These are phyloP conservation scores for Numida meleagris DNA, from an alignment of 2,113 vertebrate species.

Conservation along the genomic window DNA sequence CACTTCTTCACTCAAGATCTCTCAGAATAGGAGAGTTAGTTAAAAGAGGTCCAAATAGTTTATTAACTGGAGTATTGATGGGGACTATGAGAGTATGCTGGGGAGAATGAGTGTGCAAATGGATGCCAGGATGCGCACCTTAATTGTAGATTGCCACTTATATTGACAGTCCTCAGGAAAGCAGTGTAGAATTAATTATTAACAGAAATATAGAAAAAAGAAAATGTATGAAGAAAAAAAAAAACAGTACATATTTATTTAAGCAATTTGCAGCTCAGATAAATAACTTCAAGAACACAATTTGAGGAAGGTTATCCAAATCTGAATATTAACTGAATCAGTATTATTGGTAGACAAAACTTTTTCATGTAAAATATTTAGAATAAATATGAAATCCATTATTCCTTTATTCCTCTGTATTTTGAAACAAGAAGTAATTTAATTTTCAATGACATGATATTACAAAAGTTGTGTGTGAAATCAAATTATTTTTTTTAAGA, in stretches of 20 bases:
- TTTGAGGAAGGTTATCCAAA: neutral
- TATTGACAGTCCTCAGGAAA: neutral
- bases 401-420: neutral
- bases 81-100: neutral
- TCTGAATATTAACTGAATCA: neutral
- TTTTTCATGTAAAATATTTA: neutral
- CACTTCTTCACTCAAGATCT: conserved; percentile 7
- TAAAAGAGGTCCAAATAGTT: neutral
- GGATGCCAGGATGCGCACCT: neutral
- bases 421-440: neutral
- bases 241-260: neutral
- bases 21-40: neutral
- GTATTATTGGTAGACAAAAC: neutral
- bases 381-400: neutral
- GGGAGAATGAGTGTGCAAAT: neutral
- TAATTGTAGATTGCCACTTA: neutral
- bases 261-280: neutral
- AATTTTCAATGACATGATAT: neutral
- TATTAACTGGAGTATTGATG: neutral
- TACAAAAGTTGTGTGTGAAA: neutral
- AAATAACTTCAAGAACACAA: neutral
- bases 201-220: neutral
- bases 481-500: neutral
- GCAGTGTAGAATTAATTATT: neutral
- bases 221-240: neutral